Evolutionary conservation across 2,888 invertebrate genomes (phyloP), one percentile per base, ranked within the genome.

Genomic region (Lasiommata megera): DNA sequence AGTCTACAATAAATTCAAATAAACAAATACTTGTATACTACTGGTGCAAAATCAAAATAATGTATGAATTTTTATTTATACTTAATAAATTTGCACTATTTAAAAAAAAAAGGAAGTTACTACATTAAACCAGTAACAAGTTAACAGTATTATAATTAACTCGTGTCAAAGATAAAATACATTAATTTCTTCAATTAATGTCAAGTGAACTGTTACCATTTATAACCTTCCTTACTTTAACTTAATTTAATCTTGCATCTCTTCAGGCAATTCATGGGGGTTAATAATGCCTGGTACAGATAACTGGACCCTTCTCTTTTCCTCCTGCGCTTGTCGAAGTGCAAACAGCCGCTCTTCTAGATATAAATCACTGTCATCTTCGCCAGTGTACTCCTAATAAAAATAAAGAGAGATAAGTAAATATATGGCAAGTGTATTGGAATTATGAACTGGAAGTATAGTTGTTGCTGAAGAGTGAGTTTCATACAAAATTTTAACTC

Each of bases 311-410:
- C 95, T 94, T 79, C 97, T 93, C 90, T 99, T 99, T 75, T 98
- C 98, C 64, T 96, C 95, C 82, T 99, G 98, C 47, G 99, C 99
- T 74, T 94, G 92, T 68, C 95, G 94, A 66, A 99, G 93, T 59
- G 97, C 95, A 65, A 93, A 94, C 86, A 99, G 96, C 71, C 99
- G 94, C 84, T 99, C 99, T 80, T 99, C 99, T 77, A 99, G 92
- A 91, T 96, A 99, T 77, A 99, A 92, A 90, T 99, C 99, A 62
- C 97, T 95, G 87, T 99, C 98, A 81, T 99, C 99, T 84, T 98
- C 98, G 43, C 99, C 99, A 28, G 98, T 98, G 84, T 97, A 98
- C 92, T 99, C 99, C 99, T 99, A 90, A 44, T n/a, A 37, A 53
- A n/a, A 34, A 46, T 38, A 31, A 3, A 14, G 3, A 9, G 7